Conservation (phyloP, 2,888 invertebrate genomes). For the Meteorus colon region DNA sequence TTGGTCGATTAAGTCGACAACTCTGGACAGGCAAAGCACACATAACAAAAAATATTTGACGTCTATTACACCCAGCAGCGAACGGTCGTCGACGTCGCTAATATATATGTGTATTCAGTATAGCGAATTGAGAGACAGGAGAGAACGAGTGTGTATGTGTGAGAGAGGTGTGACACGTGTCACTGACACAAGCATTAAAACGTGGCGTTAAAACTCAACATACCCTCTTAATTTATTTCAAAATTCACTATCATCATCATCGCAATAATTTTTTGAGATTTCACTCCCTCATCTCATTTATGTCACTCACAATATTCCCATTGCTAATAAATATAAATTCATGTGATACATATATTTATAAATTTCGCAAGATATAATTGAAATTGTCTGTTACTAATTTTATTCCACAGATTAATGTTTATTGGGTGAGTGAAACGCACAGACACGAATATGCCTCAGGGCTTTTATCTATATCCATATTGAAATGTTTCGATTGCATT, state of each 20-base stretch:
- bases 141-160: not conserved
- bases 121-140: constrained; percentile 20
- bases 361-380: not conserved
- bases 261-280: constrained; percentile 9
- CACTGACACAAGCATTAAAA: constrained; percentile 57
- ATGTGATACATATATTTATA: constrained; percentile 4
- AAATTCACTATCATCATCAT: constrained; percentile 13
- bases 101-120: not conserved
- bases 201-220: constrained; percentile 50
- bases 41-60: constrained; percentile 45
- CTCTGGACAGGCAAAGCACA: constrained; percentile 51
- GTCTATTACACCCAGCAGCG: constrained; percentile 50
- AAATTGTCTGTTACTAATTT: not conserved
- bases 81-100: constrained; percentile 26
- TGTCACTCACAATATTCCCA: constrained; percentile 20
- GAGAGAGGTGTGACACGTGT: constrained; percentile 59
- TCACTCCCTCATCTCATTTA: not conserved
- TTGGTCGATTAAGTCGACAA: constrained; percentile 36
- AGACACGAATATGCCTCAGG: constrained; percentile 32
- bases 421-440: not conserved
- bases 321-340: not conserved
- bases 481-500: constrained; percentile 7
- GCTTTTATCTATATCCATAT: not conserved
- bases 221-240: constrained; percentile 35
- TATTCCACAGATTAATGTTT: constrained; percentile 3